Conservation (phyloP, 2,113 vertebrate genomes). For the Nibea albiflora region DNA sequence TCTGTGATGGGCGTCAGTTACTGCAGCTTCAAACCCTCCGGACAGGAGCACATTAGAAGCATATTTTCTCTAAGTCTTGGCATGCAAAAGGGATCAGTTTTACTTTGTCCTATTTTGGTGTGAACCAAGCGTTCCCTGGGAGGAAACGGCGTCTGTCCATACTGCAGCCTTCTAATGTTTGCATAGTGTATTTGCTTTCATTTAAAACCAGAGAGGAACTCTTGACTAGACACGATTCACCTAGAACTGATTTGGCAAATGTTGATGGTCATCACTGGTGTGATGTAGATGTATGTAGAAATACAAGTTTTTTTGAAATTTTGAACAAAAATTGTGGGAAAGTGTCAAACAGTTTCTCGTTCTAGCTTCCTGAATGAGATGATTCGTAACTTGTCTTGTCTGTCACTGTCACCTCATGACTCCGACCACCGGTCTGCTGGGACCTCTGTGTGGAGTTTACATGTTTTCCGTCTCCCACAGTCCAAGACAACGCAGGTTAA, state of each 20-base stretch:
- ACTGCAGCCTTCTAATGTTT: neutral
- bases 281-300: no score
- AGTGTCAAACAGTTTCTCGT: neutral
- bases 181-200: slow-evolving; percentile 5
- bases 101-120: slow-evolving; percentile 53
- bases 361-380: neutral
- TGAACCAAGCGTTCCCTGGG: neutral
- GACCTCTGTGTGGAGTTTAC: no score
- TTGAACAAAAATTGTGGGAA: neutral
- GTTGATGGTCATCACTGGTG: neutral
- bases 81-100: slow-evolving; percentile 4
- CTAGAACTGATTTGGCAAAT: neutral
- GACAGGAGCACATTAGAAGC: slow-evolving; percentile 1
- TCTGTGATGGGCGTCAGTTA: slow-evolving; percentile 21
- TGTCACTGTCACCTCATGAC: no score
- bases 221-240: neutral
- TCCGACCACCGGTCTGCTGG: no score
- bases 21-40: slow-evolving; percentile 3
- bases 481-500: no score
- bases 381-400: neutral
- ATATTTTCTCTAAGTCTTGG: slow-evolving; percentile 26
- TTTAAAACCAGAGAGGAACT: neutral
- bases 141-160: neutral
- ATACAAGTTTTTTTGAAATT: no score
- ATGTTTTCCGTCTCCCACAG: no score